Percentiles rank a stretch among this genome's conserved stretches.
Evolutionary conservation across 92 coral and sea anemone genomes (phyloP).

Genomic region (Zoanthus solanderi): DNA sequence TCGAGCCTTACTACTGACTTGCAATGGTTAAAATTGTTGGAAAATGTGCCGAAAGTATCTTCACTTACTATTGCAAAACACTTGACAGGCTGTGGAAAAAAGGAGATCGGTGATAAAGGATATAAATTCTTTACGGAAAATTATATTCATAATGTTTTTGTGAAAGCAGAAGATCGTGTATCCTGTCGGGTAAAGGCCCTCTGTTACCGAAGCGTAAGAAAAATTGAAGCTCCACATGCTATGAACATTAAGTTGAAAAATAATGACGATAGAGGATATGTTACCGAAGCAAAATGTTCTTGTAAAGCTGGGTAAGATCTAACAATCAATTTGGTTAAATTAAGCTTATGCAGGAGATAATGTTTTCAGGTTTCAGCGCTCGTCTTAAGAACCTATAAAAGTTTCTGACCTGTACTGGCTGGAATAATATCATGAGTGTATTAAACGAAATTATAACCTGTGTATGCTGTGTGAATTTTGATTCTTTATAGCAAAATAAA

Average conservation of each 20-base stretch:
- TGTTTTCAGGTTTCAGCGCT: neutral
- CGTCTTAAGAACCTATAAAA: neutral
- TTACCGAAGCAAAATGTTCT: slow-evolving; percentile 52
- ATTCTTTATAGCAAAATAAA: neutral
- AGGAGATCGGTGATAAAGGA: slow-evolving; percentile 60
- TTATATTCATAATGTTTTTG: slow-evolving; percentile 46
- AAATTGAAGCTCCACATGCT: slow-evolving; percentile 30
- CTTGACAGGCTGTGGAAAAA: slow-evolving; percentile 56
- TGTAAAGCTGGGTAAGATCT: slow-evolving; percentile 60
- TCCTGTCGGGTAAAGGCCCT: neutral
- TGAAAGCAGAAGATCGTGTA: neutral
- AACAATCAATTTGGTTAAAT: neutral
- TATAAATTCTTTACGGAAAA: slow-evolving; percentile 53
- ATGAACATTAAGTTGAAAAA: slow-evolving; percentile 7
- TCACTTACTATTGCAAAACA: slow-evolving; percentile 24
- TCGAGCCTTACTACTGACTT: too few relatives aligned
- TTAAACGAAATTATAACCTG: neutral
- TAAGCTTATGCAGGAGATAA: neutral
- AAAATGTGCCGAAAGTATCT: slow-evolving; percentile 13
- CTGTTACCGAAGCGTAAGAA: slow-evolving; percentile 32
- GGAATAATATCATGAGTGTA: neutral
- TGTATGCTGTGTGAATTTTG: neutral
- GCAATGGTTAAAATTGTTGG: neutral
- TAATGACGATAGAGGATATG: slow-evolving; percentile 29
- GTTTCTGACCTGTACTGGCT: neutral